Evolutionary conservation across 2,888 invertebrate genomes (phyloP).

Genomic region (Iphiclides podalirius): DNA sequence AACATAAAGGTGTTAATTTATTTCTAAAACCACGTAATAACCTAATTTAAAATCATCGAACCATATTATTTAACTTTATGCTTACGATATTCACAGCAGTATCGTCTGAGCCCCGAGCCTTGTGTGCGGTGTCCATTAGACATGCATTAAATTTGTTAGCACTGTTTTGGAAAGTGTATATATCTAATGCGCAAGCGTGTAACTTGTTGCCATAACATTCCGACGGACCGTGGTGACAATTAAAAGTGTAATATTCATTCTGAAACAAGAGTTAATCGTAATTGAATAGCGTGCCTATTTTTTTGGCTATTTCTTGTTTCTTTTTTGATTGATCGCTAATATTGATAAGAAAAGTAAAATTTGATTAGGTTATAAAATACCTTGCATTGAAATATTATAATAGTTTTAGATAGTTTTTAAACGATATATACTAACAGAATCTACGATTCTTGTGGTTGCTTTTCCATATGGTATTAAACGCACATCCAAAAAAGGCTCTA

Average conservation of each 20-base stretch:
- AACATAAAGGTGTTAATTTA: too few species aligned
- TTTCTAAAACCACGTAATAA: too few species aligned
- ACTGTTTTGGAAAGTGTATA: conserved; percentile 74
- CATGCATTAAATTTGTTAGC: conserved; percentile 83
- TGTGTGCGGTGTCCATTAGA: conserved; percentile 74
- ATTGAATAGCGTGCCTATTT: background rate
- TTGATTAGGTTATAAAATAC: background rate
- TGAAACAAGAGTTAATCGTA: conserved; percentile 1
- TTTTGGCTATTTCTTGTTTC: background rate
- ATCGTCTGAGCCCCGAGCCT: conserved; percentile 39
- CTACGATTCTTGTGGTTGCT: conserved; percentile 60
- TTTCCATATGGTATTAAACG: conserved; percentile 89
- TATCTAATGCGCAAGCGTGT: conserved; percentile 86
- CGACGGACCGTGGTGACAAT: conserved; percentile 86
- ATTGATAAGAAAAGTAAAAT: too few species aligned
- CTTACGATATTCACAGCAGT: conserved; percentile 42
- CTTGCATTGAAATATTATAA: background rate
- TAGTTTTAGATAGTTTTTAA: too few species aligned
- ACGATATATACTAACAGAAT: conserved; percentile 23
- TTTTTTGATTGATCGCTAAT: too few species aligned
- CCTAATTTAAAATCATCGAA: too few species aligned
- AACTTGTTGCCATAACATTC: conserved; percentile 90
- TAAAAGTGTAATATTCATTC: conserved; percentile 60
- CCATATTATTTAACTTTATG: too few species aligned
- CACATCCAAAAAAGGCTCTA: conserved; percentile 81